Conservation (phyloP, 2,113 vertebrate species). For the Percopsis transmontana region DNA sequence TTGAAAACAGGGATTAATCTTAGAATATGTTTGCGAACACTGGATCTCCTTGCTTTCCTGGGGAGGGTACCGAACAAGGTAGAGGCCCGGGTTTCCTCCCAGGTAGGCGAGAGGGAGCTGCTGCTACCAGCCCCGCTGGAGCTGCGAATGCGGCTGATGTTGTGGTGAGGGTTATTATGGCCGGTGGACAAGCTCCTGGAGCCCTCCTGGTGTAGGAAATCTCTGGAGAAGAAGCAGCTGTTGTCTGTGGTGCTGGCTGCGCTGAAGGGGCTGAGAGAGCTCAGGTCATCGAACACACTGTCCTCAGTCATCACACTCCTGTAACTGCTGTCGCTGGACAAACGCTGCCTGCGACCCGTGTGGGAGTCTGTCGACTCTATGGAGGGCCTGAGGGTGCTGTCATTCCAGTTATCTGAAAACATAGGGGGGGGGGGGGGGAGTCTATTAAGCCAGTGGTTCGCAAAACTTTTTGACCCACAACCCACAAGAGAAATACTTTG, state of each 20-base stretch:
- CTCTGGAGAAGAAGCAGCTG: slow-evolving; percentile 76
- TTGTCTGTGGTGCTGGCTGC: slow-evolving; percentile 79
- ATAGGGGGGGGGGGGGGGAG: slow-evolving; percentile 14
- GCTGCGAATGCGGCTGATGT: slow-evolving; percentile 77
- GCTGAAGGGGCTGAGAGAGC: slow-evolving; percentile 68
- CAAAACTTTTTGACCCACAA: neutral
- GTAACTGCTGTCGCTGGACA: slow-evolving; percentile 90
- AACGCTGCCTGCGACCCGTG: slow-evolving; percentile 56
- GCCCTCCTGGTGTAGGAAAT: slow-evolving; percentile 34
- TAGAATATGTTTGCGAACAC: slow-evolving; percentile 85
- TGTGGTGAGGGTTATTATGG: slow-evolving; percentile 72
- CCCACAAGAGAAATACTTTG: neutral
- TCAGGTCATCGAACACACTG: slow-evolving; percentile 84
- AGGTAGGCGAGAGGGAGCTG: slow-evolving; percentile 82
- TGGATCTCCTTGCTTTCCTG: slow-evolving; percentile 79
- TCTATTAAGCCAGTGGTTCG: neutral
- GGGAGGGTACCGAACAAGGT: slow-evolving; percentile 89
- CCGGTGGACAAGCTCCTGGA: slow-evolving; percentile 47
- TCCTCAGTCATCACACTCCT: slow-evolving; percentile 83
- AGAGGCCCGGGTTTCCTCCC: slow-evolving; percentile 71
- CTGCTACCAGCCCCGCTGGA: slow-evolving; percentile 82
- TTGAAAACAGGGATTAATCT: slow-evolving; percentile 92
- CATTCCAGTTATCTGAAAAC: slow-evolving; percentile 75
- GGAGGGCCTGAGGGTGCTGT: slow-evolving; percentile 47
- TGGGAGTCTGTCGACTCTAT: slow-evolving; percentile 64